Conservation (phyloP, 2,113 vertebrate species). For the Hemicordylus capensis region DNA sequence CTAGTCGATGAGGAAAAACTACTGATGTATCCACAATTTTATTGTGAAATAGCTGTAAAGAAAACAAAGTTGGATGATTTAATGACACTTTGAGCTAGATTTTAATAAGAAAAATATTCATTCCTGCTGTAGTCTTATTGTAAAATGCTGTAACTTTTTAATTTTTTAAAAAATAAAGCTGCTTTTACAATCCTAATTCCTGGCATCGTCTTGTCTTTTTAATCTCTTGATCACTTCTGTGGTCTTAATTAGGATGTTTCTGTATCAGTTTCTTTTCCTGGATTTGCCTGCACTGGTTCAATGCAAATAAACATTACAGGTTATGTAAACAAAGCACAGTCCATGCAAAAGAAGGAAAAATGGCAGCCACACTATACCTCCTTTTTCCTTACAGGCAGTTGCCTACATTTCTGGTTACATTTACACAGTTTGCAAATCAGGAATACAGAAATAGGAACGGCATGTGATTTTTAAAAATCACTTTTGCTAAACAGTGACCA, state of each 20-base stretch:
- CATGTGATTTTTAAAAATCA: too few species aligned
- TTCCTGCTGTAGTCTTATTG: neutral
- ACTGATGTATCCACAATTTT: constrained; percentile 78
- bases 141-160: neutral
- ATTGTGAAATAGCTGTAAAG: constrained; percentile 78
- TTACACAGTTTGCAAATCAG: neutral
- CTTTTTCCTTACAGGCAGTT: neutral
- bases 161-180: too few species aligned
- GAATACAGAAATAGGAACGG: too few species aligned
- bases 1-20: constrained; percentile 81
- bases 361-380: neutral
- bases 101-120: neutral
- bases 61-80: constrained; percentile 3
- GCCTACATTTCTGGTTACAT: neutral
- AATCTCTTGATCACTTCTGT: neutral
- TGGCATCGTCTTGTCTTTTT: neutral
- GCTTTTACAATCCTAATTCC: neutral
- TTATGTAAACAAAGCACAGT: neutral
- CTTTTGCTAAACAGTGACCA: neutral
- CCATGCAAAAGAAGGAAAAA: neutral
- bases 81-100: neutral
- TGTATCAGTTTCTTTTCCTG: neutral
- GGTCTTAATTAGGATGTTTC: neutral
- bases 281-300: neutral
- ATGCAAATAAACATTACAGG: neutral